A percentile compares a stretch with the other conserved stretches of the same genome.
These are phyloP conservation scores for Sympetrum striolatum DNA, from an alignment of 2,888 invertebrate species.

Conservation along the genomic window DNA sequence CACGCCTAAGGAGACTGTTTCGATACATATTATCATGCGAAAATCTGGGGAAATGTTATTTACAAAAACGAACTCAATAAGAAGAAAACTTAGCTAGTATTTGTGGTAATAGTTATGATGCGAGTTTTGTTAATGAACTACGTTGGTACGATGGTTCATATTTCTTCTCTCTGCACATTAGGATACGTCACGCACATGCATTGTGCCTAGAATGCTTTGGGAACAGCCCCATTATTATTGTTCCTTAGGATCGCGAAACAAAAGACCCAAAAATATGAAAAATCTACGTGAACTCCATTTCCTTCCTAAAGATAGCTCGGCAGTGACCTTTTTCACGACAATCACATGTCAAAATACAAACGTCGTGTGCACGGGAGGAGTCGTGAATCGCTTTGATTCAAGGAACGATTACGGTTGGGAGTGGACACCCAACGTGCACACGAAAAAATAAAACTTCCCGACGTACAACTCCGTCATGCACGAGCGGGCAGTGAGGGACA, in stretches of 20 bases:
- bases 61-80: no score
- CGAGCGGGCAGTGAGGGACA: not conserved
- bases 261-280: not conserved
- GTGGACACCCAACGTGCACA: not conserved
- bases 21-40: no score
- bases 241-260: not conserved
- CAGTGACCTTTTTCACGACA: no score
- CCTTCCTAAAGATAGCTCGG: no score
- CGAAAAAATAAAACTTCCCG: not conserved
- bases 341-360: not conserved
- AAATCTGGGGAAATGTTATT: no score
- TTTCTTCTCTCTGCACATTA: no score
- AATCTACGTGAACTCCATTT: no score
- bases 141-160: no score
- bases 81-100: no score
- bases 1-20: no score
- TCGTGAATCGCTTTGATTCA: constrained; percentile 21
- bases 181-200: not conserved
- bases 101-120: no score
- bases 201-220: not conserved
- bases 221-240: not conserved
- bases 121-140: no score
- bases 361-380: not conserved
- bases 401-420: not conserved
- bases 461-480: not conserved